phyloP scores from a whole-genome alignment of 2,888 invertebrate genomes.

The Heteropelma amictum region DNA sequence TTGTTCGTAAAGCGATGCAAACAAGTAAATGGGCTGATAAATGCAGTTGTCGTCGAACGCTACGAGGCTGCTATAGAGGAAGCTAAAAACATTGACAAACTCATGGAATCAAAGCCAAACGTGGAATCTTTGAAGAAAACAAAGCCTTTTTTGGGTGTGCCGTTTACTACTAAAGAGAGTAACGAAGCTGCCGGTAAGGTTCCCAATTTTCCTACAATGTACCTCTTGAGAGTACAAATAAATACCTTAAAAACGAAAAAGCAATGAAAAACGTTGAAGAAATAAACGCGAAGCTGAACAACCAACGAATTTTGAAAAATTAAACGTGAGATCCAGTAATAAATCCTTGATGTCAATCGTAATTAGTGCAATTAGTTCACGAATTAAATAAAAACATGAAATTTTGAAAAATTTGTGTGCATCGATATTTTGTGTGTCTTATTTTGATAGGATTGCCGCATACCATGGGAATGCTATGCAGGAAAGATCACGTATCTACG shows the following conservation, averaged over 20 bases:
- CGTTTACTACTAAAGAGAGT: slow-evolving; percentile 95
- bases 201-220: not conserved
- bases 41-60: slow-evolving; percentile 90
- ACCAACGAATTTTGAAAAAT: no score
- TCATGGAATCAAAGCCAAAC: slow-evolving; percentile 81
- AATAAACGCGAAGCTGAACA: no score
- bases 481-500: slow-evolving; percentile 82
- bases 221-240: no score
- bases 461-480: slow-evolving; percentile 83
- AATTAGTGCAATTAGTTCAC: no score
- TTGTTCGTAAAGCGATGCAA: slow-evolving; percentile 89
- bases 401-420: not conserved
- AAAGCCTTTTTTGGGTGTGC: slow-evolving; percentile 93
- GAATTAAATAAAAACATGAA: no score
- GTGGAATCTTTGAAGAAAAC: slow-evolving; percentile 82
- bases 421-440: not conserved
- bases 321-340: no score
- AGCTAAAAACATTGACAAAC: slow-evolving; percentile 85
- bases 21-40: slow-evolving; percentile 86
- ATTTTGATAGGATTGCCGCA: slow-evolving; percentile 79
- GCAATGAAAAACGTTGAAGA: no score
- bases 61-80: slow-evolving; percentile 88
- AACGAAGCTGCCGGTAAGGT: slow-evolving; percentile 85
- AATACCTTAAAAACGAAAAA: no score
- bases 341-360: no score